A percentile compares a stretch with the other conserved stretches of the same genome.
These are phyloP conservation scores for Urosaurus nigricauda DNA, from an alignment of 2,797 vertebrate species.

Conservation along the genomic window DNA sequence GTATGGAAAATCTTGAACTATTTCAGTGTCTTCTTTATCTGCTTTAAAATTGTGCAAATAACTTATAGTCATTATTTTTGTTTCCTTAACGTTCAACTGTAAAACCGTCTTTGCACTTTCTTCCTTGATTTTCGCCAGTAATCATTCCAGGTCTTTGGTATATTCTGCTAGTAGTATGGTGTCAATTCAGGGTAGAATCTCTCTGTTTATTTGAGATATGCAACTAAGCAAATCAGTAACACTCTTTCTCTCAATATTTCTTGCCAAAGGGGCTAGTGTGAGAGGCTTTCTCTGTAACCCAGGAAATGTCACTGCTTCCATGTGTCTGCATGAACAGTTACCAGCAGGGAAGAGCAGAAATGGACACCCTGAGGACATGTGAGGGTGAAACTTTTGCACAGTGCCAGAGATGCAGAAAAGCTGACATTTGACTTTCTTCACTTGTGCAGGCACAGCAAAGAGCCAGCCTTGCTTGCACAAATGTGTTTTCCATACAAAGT, in stretches of 20 bases:
- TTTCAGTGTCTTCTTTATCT: no score
- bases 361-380: neutral
- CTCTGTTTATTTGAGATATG: neutral
- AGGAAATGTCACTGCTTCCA: neutral
- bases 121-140: no score
- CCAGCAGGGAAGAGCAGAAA: neutral
- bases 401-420: neutral
- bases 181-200: accelerated
- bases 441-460: neutral
- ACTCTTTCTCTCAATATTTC: neutral
- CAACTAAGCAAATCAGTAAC: accelerated
- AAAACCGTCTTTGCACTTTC: no score
- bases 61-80: no score
- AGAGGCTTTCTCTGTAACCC: neutral
- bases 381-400: neutral
- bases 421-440: slow-evolving; percentile 49
- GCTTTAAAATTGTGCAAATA: no score
- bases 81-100: no score
- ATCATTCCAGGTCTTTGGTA: no score
- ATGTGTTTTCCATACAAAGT: neutral
- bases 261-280: neutral
- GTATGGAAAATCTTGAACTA: no score
- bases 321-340: neutral
- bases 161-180: no score
- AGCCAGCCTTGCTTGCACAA: slow-evolving; percentile 9